Conservation (phyloP, 2,888 invertebrate species). For the Junonia oenone region DNA sequence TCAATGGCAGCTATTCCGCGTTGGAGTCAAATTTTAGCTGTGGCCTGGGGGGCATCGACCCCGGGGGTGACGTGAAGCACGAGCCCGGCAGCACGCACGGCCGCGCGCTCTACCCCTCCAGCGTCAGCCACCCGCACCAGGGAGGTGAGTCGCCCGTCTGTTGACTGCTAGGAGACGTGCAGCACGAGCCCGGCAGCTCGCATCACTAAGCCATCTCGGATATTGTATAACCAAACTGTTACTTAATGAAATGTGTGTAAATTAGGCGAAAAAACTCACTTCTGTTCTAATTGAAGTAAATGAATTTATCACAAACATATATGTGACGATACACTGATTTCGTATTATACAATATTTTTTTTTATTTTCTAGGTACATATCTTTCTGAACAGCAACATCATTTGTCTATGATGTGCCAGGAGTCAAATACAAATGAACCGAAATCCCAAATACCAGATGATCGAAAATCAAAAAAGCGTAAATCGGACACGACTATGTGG, state of each 20-base stretch:
- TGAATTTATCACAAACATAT: too few relatives aligned
- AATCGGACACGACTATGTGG: slow-evolving; percentile 80
- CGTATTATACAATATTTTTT: not conserved
- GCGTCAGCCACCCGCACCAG: slow-evolving; percentile 60
- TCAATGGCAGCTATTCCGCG: slow-evolving; percentile 76
- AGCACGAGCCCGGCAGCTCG: too few relatives aligned
- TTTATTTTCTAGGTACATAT: slow-evolving; percentile 52
- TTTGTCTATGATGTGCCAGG: slow-evolving; percentile 64
- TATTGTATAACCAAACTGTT: too few relatives aligned
- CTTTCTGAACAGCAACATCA: slow-evolving; percentile 72
- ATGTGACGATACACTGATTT: not conserved
- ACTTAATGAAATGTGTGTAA: too few relatives aligned
- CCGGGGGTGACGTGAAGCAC: slow-evolving; percentile 78
- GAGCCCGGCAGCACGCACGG: slow-evolving; percentile 65
- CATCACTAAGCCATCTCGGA: too few relatives aligned
- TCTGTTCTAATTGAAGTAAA: too few relatives aligned
- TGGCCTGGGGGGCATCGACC: slow-evolving; percentile 84
- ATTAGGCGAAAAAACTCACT: too few relatives aligned
- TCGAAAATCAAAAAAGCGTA: slow-evolving; percentile 80
- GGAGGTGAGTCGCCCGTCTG: too few relatives aligned
- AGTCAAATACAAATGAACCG: slow-evolving; percentile 43
- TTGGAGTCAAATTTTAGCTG: slow-evolving; percentile 82
- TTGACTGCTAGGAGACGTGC: too few relatives aligned
- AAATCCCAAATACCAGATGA: slow-evolving; percentile 57
- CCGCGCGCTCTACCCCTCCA: slow-evolving; percentile 51